A percentile compares a stretch with the other conserved stretches of the same genome.
Conservation (phyloP, 1,140 invertebrate genomes). For the Pseudomyrmex flavicornis region DNA sequence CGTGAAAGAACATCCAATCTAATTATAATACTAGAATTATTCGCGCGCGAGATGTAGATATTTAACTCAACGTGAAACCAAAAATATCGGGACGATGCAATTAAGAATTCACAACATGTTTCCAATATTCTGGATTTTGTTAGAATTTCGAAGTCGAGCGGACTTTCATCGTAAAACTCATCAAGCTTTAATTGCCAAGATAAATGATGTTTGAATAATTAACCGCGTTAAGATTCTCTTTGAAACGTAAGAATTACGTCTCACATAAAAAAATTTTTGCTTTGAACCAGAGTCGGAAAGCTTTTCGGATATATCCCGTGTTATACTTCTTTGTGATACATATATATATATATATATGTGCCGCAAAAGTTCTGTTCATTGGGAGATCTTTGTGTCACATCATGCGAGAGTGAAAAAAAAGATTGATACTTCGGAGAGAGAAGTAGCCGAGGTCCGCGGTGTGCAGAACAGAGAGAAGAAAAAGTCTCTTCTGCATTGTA, state of each 20-base stretch:
- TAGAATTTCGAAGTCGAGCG: neutral
- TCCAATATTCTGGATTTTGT: neutral
- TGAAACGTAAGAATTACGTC: neutral
- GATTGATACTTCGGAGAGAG: conserved; percentile 39
- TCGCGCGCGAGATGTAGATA: neutral
- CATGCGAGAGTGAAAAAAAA: conserved; percentile 3
- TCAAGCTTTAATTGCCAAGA: neutral
- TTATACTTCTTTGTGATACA: neutral
- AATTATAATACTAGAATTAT: neutral
- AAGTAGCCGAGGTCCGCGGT: conserved; percentile 20
- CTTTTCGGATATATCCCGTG: neutral
- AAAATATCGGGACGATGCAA: no score
- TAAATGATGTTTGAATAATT: conserved; percentile 34
- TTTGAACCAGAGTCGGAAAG: neutral
- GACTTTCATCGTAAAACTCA: conserved; percentile 1
- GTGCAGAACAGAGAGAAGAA: conserved; percentile 36
- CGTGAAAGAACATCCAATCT: neutral
- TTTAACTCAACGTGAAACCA: conserved; percentile 17
- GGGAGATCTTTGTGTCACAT: neutral
- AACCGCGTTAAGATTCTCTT: neutral
- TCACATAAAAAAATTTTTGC: neutral
- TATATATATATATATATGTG: no score
- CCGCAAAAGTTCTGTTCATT: no score
- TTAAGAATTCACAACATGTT: neutral
- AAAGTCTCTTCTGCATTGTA: conserved; percentile 22